Base-by-base conservation (phyloP, 2,888 invertebrate species). In the Cistogaster globosa region DNA sequence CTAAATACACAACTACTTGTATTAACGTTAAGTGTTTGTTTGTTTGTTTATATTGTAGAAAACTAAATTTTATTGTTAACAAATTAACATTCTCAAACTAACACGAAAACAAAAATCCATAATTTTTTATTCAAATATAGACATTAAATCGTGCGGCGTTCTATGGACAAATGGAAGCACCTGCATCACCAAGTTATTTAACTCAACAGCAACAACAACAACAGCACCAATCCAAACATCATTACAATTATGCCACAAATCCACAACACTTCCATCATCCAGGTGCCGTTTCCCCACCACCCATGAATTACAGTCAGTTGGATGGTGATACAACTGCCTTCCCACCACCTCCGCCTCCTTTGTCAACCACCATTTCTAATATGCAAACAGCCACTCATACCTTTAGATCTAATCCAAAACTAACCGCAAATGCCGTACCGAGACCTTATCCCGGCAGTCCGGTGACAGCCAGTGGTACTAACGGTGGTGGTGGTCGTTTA, bases 401-500 rank as follows among this genome's bases (percentile, higher is more conserved):
- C 86, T 92, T 91, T 87, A 90, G 92, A 87, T 89, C 92, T 90
- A 92, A 92, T 88, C 92, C 92, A 38, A 92, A 91, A 89, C 88
- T 93, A 90, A 93, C 93, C 87, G 93, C 92, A 86, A 93, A 93
- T 87, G 90, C 93, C 57, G 90, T 92, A 87, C 93, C 93, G 84
- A 91, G 92, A 16, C 93, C 93, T 71, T 93, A 93, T 86, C 92
- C 91, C 57, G 92, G 92, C 57, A 91, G 91, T 87, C 89, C 90
- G 60, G 88, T 88, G 16, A 87, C 75, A 38, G 86, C 86, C 76
- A 87, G 88, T 68, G 85, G 87, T 67, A 84, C 74, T 86, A 86
- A 83, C 86, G 89, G 89, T 84, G 90, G 89, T 84, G 90, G 89
- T 75, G 86, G 86, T 86, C 84, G 85, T 85, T 53, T 87, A 48